Percentiles rank a stretch among this genome's conserved stretches.
phyloP scores from a whole-genome alignment of 2,888 invertebrate genomes.

The Patella ulyssiponensis region DNA sequence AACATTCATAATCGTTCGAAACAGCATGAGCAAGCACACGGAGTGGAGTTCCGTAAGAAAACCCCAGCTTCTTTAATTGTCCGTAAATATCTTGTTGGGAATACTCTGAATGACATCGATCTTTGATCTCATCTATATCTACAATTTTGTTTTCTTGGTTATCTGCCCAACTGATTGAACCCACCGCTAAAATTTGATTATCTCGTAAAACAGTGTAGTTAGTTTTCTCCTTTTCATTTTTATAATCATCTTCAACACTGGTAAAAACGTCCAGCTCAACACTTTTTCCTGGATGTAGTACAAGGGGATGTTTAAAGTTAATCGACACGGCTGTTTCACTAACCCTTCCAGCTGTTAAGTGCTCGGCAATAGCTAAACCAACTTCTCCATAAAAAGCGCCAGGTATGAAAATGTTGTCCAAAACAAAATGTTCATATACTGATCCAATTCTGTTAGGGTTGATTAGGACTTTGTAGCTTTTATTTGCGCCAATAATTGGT shows the following conservation, averaged over 20 bases:
- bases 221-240: no score
- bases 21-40: constrained; percentile 14
- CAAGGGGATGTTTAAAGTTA: no score
- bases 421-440: constrained; percentile 27
- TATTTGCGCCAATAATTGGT: neutral
- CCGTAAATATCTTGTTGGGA: constrained; percentile 18
- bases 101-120: neutral
- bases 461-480: constrained; percentile 15
- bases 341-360: neutral
- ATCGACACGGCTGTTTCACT: no score
- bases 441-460: constrained; percentile 9
- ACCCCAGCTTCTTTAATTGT: constrained; percentile 16
- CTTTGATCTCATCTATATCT: neutral
- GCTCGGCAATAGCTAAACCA: constrained; percentile 14
- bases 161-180: constrained; percentile 12
- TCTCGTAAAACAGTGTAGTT: neutral
- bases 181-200: neutral
- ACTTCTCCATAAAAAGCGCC: constrained; percentile 30
- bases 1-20: constrained; percentile 16
- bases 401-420: constrained; percentile 23
- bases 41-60: constrained; percentile 22
- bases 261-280: no score
- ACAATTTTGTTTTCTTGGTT: neutral
- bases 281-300: no score
- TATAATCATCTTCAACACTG: no score